These are phyloP conservation scores for Hyppa rectilinea DNA, from an alignment of 2,888 invertebrate genomes.

Conservation along the genomic window DNA sequence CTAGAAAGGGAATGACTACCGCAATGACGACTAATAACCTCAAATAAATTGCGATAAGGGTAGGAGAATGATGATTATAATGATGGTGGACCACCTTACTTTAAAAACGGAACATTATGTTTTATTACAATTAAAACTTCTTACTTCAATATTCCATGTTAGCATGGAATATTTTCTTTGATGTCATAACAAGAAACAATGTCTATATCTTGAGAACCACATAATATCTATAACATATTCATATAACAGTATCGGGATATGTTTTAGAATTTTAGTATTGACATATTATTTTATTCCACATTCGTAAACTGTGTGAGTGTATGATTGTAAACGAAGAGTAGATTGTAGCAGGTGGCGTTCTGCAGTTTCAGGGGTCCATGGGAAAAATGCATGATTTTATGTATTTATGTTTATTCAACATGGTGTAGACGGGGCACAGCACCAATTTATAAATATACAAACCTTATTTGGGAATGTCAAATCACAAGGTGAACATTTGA, in stretches of 20 bases:
- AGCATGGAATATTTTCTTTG: neutral
- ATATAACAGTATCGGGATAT: neutral
- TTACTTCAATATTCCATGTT: too few relatives aligned
- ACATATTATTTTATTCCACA: neutral
- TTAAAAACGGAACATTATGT: neutral
- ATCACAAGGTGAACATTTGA: constrained; percentile 86
- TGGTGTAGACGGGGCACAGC: too few relatives aligned
- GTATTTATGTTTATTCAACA: neutral
- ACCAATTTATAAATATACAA: constrained; percentile 20
- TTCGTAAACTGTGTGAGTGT: neutral
- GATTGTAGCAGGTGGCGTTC: neutral
- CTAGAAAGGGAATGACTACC: too few relatives aligned
- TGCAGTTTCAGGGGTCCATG: neutral
- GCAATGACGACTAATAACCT: too few relatives aligned
- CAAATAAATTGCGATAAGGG: too few relatives aligned
- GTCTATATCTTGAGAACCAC: neutral
- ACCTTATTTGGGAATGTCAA: constrained; percentile 84
- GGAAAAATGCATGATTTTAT: neutral
- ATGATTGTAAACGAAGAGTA: neutral
- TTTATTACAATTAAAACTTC: neutral
- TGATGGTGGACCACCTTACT: neutral
- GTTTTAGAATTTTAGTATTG: neutral
- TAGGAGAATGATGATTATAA: too few relatives aligned
- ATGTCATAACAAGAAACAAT: neutral
- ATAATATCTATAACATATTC: too few relatives aligned